Percentiles rank a stretch among this genome's conserved stretches.
Evolutionary conservation across 2,113 vertebrate genomes (phyloP).

Genomic region (Menura novaehollandiae): DNA sequence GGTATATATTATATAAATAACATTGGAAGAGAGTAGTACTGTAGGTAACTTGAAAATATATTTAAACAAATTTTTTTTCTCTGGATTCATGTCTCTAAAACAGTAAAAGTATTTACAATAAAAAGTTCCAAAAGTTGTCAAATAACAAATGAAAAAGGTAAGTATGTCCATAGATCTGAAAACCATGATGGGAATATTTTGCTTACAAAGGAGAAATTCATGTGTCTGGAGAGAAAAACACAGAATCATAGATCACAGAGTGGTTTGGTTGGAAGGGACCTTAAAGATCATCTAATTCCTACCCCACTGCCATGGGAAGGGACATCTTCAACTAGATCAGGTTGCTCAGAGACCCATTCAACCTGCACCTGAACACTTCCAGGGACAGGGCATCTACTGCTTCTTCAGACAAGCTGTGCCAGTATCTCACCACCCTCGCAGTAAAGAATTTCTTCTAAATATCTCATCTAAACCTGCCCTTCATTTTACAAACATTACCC

Average conservation of each 20-base stretch:
- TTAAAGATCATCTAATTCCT: not conserved
- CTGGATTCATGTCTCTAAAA: not conserved
- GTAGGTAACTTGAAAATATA: not conserved
- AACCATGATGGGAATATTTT: not conserved
- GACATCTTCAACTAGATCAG: not conserved
- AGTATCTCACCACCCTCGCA: not conserved
- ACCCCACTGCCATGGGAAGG: not conserved
- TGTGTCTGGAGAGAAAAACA: not conserved
- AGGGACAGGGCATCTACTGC: not conserved
- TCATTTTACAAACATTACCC: not conserved
- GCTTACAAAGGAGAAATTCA: not conserved
- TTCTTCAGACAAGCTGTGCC: not conserved
- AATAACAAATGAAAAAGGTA: not conserved
- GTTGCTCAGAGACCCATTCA: not conserved
- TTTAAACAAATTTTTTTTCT: not conserved
- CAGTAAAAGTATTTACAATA: not conserved
- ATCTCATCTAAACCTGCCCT: not conserved
- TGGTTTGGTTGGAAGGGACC: not conserved
- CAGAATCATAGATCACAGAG: not conserved
- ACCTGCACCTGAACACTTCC: not conserved
- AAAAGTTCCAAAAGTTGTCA: not conserved
- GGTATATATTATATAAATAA: not conserved
- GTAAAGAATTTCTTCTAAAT: not conserved
- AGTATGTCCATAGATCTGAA: not conserved
- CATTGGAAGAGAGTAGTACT: not conserved